Base-by-base conservation (phyloP, 2,113 vertebrate genomes). In the Phyllostomus hastatus region DNA sequence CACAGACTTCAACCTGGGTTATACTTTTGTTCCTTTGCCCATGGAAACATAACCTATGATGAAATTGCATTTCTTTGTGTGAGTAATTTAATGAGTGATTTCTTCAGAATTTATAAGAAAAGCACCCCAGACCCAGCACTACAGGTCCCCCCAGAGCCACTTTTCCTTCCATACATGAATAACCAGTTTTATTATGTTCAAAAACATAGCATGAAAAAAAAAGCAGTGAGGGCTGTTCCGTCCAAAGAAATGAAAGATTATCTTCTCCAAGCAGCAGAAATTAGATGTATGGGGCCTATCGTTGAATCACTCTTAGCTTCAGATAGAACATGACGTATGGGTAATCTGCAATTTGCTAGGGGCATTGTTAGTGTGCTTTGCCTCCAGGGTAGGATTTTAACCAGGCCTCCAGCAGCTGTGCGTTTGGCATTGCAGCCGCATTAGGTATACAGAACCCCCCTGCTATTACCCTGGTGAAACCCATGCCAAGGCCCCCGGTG, bases 281-380 rank as follows among this genome's bases (percentile, higher is more conserved):
- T 99, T 98, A 98, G 96, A 98, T 84, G 98, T 98, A 98, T 96
- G 6, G 82, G 97, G 89, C 97, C 93, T 95, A 97, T 97, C 98
- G 99, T 98, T 72, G 98, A 98, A 98, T 98, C 95, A n/a, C 94
- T 83, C 98, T 97, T 48, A 52, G 98, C 90, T 88, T 96, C 80
- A 91, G 97, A 64, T 81, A 97, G 97, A 98, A 97, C 41, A 82
- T 69, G 98, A 98, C 81, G 97, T 93, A 85, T 78, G 89, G 96
- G 98, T 97, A 98, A 98, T 98, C 98, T 98, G 98, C 98, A 99
- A 98, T 99, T 99, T 99, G 99, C 99, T 99, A 97, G 98, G 99
- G 99, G 99, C 99, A 99, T 99, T 98, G 99, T 99, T 99, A 99
- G 97, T 98, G 98, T 20, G 98, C 98, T 98, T 96, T 96, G 99